Percentiles rank a stretch among this genome's conserved stretches.
Evolutionary conservation across 2,888 invertebrate genomes (phyloP).

Genomic region (Sinotaia quadrata): DNA sequence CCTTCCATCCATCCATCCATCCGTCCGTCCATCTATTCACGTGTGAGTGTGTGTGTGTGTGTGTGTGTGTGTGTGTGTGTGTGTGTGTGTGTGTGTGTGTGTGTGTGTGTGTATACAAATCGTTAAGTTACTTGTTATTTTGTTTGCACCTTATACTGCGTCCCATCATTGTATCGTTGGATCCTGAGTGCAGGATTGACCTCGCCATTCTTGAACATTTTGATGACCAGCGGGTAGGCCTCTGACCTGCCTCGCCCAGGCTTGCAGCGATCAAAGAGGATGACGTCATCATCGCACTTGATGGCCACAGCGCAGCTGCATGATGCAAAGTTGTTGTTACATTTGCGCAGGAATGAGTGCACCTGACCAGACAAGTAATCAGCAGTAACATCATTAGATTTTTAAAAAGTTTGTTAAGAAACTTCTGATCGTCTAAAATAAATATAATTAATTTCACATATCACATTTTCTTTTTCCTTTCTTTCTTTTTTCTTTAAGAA

Average conservation of each 20-base stretch:
- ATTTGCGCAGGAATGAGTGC: slow-evolving; percentile 37
- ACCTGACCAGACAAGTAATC: slow-evolving; percentile 30
- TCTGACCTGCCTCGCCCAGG: slow-evolving; percentile 1
- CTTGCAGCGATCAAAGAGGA: slow-evolving; percentile 47
- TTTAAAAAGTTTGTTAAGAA: background rate
- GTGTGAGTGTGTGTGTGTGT: no score
- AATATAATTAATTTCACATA: background rate
- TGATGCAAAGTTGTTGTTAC: slow-evolving; percentile 37
- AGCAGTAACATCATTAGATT: background rate
- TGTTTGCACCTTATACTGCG: slow-evolving; percentile 39
- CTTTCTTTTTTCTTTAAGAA: background rate
- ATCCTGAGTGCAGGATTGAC: slow-evolving; percentile 44
- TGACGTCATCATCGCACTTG: slow-evolving; percentile 43
- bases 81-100: no score
- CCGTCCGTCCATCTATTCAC: no score
- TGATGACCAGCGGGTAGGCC: slow-evolving; percentile 34
- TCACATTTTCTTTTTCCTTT: background rate
- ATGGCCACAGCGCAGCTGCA: slow-evolving; percentile 48
- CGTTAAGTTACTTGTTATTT: background rate
- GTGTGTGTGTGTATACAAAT: no score
- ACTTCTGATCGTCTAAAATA: background rate
- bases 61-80: no score
- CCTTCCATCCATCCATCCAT: no score
- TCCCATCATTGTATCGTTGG: slow-evolving; percentile 38
- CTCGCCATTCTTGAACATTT: slow-evolving; percentile 40